Evolutionary conservation across 1,140 invertebrate species (phyloP), one percentile per base, ranked within the genome.

Genomic region (Drosophila santomea): DNA sequence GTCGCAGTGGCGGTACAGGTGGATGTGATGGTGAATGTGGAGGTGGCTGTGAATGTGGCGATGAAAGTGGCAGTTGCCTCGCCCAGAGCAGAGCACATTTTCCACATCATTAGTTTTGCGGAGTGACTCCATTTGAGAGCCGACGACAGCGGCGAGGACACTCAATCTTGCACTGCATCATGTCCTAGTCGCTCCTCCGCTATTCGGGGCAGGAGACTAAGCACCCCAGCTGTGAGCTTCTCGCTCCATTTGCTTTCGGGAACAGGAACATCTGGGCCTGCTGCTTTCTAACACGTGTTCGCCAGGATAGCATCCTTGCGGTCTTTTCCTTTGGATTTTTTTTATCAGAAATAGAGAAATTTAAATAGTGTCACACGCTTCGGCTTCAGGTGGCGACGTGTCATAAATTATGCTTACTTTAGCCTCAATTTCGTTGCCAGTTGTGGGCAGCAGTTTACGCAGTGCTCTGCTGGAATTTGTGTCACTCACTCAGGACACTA

Each of bases 61-160:
- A 23, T 62, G 59, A 36, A 23, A 32, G n/a, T 35, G 15, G 32
- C 25, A 55, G 45, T 39, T 45, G 5, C n/a, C 36, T 36, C 39
- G 23, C 17, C 43, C 35, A 44, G 44, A 59, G 73, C 71, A 73
- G 68, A 74, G 72, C 90, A 86, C 80, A 90, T 90, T 90, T 90
- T 90, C 88, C 88, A 90, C 83, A 88, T 91, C 88, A 91, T 91
- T 91, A 91, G 88, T 91, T 88, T 61, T 76, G 82, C 74, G 69
- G 69, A 89, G 83, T 88, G 83, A 88, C 84, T 88, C 83, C 84
- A 89, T 88, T 86, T 76, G 66, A 82, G 84, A 28, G 58, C 50
- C 63, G 83, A 66, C 79, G 59, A 75, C 80, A 86, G 55, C 57
- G 58, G 55, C 81, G 54, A 59, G 45, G 57, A 45, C 63, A 69